These are phyloP conservation scores for Ceratina calcarata DNA, from an alignment of 1,140 invertebrate species.

Conservation along the genomic window DNA sequence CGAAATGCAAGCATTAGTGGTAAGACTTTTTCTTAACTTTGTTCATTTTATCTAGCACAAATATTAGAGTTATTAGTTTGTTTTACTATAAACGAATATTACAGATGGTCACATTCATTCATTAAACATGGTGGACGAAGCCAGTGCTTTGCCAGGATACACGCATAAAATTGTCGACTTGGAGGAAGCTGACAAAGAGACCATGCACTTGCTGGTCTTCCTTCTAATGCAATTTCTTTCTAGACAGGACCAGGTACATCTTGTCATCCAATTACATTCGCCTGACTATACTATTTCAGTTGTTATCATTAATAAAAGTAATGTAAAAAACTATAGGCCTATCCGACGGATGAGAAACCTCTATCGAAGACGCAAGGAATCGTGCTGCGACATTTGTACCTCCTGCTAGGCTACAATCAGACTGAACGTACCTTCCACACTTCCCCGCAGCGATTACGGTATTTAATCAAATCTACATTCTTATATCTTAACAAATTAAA, in stretches of 20 bases:
- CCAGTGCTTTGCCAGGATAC: constrained; percentile 84
- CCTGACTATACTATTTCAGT: not conserved
- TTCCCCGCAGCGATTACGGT: constrained; percentile 93
- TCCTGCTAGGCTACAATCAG: constrained; percentile 95
- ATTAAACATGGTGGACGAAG: constrained; percentile 85
- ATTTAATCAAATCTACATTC: constrained; percentile 51
- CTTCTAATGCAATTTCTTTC: constrained; percentile 97
- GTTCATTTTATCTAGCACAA: not conserved
- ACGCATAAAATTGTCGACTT: constrained; percentile 92
- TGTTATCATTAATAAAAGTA: not conserved
- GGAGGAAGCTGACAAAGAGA: constrained; percentile 97
- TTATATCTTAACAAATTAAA: not conserved
- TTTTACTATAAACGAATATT: constrained; percentile 54
- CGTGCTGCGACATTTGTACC: constrained; percentile 95
- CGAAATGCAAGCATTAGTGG: not conserved
- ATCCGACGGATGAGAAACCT: constrained; percentile 92
- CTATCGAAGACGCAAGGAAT: constrained; percentile 90
- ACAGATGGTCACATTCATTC: constrained; percentile 90
- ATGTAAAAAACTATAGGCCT: constrained; percentile 80
- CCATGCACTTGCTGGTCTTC: constrained; percentile 96
- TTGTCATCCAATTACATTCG: constrained; percentile 26
- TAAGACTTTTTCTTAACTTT: not conserved
- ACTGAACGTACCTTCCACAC: constrained; percentile 94
- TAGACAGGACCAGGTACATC: constrained; percentile 85
- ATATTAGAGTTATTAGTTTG: not conserved